Conservation (phyloP, 2,113 vertebrate genomes). For the Dromas ardeola region DNA sequence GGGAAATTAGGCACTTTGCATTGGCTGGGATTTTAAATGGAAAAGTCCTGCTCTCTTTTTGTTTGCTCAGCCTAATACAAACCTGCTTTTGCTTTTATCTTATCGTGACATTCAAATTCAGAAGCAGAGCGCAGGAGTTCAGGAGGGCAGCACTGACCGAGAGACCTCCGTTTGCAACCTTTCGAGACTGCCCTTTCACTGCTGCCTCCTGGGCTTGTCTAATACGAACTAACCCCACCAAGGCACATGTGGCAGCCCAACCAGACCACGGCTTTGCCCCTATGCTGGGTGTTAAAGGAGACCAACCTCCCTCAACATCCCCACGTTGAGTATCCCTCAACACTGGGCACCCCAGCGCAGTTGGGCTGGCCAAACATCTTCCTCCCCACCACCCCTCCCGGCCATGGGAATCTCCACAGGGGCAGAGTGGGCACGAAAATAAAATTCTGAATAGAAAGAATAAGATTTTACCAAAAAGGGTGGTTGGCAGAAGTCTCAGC, state of each 20-base stretch:
- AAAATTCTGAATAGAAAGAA: background rate
- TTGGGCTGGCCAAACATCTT: accelerated
- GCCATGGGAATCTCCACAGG: accelerated
- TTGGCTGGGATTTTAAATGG: conserved; percentile 28
- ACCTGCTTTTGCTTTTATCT: conserved; percentile 36
- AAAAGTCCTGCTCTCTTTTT: conserved; percentile 33
- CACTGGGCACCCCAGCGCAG: background rate
- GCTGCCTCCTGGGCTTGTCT: background rate
- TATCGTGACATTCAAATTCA: conserved; percentile 36
- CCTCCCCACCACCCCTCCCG: background rate
- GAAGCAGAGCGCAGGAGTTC: background rate
- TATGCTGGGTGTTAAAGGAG: background rate
- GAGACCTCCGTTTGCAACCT: background rate
- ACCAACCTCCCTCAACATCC: background rate
- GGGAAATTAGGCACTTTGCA: conserved; percentile 26
- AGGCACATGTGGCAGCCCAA: accelerated
- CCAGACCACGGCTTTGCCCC: background rate
- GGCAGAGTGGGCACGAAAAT: background rate
- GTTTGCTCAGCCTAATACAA: conserved; percentile 43
- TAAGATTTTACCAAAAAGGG: background rate
- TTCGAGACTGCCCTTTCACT: background rate
- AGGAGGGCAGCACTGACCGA: background rate
- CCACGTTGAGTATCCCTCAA: background rate
- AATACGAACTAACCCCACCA: background rate
- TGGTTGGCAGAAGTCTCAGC: background rate